Conservation (phyloP, 2,888 invertebrate genomes). For the Himalopsyche tibetana region DNA sequence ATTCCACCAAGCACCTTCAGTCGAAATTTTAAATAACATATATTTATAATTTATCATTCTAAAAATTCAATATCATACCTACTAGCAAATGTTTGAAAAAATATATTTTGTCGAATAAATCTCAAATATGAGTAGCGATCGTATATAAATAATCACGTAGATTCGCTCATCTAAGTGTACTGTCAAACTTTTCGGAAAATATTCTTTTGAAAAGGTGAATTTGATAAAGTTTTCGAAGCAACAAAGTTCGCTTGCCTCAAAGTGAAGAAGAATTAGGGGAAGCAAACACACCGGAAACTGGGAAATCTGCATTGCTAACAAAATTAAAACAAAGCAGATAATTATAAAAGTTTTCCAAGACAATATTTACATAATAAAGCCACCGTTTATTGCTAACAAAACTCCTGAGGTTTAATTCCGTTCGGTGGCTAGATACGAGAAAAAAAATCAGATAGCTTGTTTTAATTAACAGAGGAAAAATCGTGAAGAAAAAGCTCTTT, state of each 20-base stretch:
- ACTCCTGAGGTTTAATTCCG: slow-evolving; percentile 50
- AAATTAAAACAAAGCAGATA: slow-evolving; percentile 64
- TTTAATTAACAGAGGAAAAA: slow-evolving; percentile 62
- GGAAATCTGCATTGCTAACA: slow-evolving; percentile 54
- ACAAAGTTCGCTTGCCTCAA: slow-evolving; percentile 36
- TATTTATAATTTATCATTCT: no score
- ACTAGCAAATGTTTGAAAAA: no score
- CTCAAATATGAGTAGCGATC: neutral
- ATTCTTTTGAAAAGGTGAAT: slow-evolving; percentile 24
- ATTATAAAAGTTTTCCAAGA: slow-evolving; percentile 65
- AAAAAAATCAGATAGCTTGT: slow-evolving; percentile 56
- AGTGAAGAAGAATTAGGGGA: slow-evolving; percentile 10
- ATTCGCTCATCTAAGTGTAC: neutral
- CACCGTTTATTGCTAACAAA: slow-evolving; percentile 65
- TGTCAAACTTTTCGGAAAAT: neutral
- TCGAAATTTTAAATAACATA: no score
- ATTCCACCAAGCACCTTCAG: no score
- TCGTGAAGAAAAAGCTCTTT: slow-evolving; percentile 26
- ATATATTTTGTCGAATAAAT: no score
- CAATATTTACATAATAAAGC: slow-evolving; percentile 66
- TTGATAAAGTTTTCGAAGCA: slow-evolving; percentile 33
- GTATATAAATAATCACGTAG: neutral
- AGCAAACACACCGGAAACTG: slow-evolving; percentile 34
- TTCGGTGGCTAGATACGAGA: neutral
- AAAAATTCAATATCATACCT: no score